phyloP scores from a whole-genome alignment of 2,113 vertebrate species.

The Erinaceus europaeus region DNA sequence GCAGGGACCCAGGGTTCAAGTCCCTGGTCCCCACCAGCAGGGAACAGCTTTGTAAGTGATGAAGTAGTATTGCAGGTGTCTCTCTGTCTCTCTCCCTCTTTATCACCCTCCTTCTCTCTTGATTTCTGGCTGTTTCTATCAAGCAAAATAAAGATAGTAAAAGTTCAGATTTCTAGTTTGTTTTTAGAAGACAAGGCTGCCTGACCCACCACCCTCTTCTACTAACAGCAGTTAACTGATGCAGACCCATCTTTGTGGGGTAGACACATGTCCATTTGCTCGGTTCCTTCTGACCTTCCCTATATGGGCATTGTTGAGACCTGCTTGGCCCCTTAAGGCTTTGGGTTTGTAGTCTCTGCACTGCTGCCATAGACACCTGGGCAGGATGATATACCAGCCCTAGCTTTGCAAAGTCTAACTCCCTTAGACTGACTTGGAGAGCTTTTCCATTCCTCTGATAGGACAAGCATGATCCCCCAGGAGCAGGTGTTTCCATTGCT shows the following conservation, averaged over 20 bases:
- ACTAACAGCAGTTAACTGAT: not conserved
- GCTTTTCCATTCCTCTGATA: not conserved
- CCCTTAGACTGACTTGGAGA: not conserved
- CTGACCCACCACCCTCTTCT: not conserved
- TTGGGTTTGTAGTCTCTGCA: not conserved
- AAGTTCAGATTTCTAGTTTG: not conserved
- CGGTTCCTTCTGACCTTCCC: not conserved
- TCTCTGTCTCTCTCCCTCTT: too few relatives aligned
- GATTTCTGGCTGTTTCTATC: not conserved
- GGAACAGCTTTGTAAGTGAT: too few relatives aligned
- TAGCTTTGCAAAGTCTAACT: not conserved
- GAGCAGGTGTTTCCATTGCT: too few relatives aligned
- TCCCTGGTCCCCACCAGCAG: too few relatives aligned
- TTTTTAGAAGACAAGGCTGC: constrained; percentile 15
- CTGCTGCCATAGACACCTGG: not conserved
- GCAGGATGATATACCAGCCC: not conserved
- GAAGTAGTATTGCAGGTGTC: too few relatives aligned
- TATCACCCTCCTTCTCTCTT: too few relatives aligned
- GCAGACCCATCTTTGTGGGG: not conserved
- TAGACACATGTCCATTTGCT: not conserved
- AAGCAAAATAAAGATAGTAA: not conserved
- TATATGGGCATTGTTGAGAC: not conserved
- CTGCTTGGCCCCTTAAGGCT: not conserved
- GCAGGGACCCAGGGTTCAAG: too few relatives aligned
- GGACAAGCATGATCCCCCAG: not conserved